Evolutionary conservation across 2,888 invertebrate genomes (phyloP).

Genomic region (Oeneis ivallda): DNA sequence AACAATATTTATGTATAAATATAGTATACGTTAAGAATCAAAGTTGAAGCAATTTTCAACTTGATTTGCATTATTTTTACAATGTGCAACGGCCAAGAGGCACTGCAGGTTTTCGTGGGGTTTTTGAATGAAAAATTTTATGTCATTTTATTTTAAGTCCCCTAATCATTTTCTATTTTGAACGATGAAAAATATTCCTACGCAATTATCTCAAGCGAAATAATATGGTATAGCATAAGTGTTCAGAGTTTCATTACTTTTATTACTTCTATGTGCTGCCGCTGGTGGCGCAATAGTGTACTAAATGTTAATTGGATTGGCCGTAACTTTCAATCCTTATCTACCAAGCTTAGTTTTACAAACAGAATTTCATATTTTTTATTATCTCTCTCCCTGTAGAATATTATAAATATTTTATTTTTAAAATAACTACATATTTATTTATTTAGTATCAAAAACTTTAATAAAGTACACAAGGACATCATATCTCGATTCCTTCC

Average conservation of each 20-base stretch:
- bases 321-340: neutral
- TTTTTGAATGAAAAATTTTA: neutral
- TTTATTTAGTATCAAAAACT: too few species aligned
- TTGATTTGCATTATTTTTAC: too few species aligned
- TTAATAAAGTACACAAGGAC: too few species aligned
- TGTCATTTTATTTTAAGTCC: neutral
- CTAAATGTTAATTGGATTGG: conserved; percentile 10
- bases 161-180: neutral
- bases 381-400: too few species aligned
- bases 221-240: neutral
- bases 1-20: too few species aligned
- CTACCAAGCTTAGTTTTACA: neutral
- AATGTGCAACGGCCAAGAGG: too few species aligned
- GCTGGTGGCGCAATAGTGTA: neutral
- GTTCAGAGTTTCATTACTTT: conserved; percentile 7
- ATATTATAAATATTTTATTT: too few species aligned
- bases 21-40: too few species aligned
- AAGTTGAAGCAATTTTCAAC: too few species aligned
- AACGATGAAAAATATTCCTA: neutral
- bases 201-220: conserved; percentile 7
- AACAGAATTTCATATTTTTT: neutral
- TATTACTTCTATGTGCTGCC: conserved; percentile 2
- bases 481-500: too few species aligned
- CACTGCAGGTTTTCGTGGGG: too few species aligned
- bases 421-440: too few species aligned